Percentiles rank a stretch among this genome's conserved stretches.
These are phyloP conservation scores for Nemotelus pantherinus DNA, from an alignment of 2,888 invertebrate species.

Conservation along the genomic window DNA sequence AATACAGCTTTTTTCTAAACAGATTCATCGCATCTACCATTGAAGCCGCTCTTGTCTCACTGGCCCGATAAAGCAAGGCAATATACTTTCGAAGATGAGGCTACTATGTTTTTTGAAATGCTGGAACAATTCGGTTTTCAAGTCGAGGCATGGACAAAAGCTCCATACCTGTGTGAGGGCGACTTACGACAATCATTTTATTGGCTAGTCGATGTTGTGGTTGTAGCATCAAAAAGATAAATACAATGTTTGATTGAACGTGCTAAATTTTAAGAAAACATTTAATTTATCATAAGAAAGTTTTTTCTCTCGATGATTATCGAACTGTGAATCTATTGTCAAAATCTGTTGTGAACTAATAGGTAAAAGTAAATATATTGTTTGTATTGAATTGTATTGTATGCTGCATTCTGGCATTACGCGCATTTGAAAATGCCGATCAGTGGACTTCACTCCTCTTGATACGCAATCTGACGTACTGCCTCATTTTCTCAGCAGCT, in stretches of 20 bases:
- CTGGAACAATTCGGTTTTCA: slow-evolving; percentile 74
- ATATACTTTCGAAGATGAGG: slow-evolving; percentile 80
- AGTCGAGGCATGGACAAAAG: slow-evolving; percentile 85
- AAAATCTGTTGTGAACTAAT: slow-evolving; percentile 14
- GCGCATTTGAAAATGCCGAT: too few relatives aligned
- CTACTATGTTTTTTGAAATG: slow-evolving; percentile 72
- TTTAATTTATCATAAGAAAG: slow-evolving; percentile 13
- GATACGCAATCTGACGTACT: too few relatives aligned
- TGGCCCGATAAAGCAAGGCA: slow-evolving; percentile 73
- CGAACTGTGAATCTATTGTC: slow-evolving; percentile 19
- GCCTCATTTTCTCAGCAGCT: too few relatives aligned
- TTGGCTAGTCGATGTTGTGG: slow-evolving; percentile 91
- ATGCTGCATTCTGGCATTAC: background rate
- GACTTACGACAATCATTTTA: slow-evolving; percentile 91
- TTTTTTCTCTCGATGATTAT: slow-evolving; percentile 3
- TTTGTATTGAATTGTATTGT: background rate
- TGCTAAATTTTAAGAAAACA: slow-evolving; percentile 40
- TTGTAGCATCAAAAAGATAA: slow-evolving; percentile 72
- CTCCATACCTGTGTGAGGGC: slow-evolving; percentile 97
- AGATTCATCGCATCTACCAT: slow-evolving; percentile 72
- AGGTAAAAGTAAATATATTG: slow-evolving; percentile 8
- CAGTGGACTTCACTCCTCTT: too few relatives aligned
- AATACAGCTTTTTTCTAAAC: slow-evolving; percentile 46
- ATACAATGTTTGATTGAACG: background rate
- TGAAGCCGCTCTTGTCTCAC: slow-evolving; percentile 64